phyloP scores from a whole-genome alignment of 2,113 vertebrate genomes.

The Tricholaema leucomelas region DNA sequence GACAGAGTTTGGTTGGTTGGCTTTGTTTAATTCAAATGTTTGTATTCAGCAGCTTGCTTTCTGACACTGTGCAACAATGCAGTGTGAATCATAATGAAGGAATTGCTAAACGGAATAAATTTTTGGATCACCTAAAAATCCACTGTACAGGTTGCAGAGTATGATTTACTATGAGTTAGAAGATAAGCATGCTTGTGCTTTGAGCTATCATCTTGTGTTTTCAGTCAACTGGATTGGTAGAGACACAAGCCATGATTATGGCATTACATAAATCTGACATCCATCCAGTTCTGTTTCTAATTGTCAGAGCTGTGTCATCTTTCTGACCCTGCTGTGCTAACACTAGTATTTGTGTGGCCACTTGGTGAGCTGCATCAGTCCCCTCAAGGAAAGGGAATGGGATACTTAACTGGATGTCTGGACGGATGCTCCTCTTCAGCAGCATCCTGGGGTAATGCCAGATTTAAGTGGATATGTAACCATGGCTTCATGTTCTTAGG shows the following conservation, averaged over 20 bases:
- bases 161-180: neutral
- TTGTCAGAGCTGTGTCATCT: rapidly evolving
- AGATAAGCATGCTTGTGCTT: neutral
- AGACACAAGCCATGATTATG: neutral
- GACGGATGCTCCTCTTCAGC: neutral
- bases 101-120: neutral
- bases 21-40: neutral
- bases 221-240: neutral
- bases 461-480: neutral
- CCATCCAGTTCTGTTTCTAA: neutral
- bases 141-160: neutral
- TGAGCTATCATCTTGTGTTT: neutral
- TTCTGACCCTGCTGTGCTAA: neutral
- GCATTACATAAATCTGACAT: neutral
- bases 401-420: neutral
- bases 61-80: neutral
- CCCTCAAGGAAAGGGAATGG: rapidly evolving
- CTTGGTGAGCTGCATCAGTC: neutral
- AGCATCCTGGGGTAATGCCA: neutral
- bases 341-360: neutral
- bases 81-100: conserved; percentile 11
- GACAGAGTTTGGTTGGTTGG: neutral
- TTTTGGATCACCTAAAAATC: neutral
- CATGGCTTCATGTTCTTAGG: neutral
- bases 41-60: conserved; percentile 8